phyloP scores from a whole-genome alignment of 2,113 vertebrate species.

The Nycticorax nycticorax region DNA sequence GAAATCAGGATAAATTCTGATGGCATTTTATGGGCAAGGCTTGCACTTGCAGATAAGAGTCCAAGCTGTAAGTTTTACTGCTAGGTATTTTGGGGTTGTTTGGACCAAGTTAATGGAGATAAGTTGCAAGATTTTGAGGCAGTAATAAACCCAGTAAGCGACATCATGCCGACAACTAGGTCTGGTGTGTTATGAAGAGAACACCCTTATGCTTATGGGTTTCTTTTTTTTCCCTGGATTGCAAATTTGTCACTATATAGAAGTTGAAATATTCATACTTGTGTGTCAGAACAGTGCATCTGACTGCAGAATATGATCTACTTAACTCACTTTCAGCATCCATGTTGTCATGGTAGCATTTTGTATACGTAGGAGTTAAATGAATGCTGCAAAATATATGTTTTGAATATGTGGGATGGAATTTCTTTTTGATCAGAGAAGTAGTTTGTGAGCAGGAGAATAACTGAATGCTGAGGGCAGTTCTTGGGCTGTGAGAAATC shows the following conservation, averaged over 20 bases:
- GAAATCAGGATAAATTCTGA: not conserved
- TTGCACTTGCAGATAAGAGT: not conserved
- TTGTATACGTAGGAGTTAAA: not conserved
- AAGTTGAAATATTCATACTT: not conserved
- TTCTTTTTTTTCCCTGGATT: not conserved
- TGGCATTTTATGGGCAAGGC: not conserved
- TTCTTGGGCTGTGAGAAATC: not conserved
- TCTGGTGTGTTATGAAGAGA: not conserved
- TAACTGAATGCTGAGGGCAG: not conserved
- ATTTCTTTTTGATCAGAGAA: not conserved
- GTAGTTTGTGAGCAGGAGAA: not conserved
- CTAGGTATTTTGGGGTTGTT: not conserved
- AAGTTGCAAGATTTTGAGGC: not conserved
- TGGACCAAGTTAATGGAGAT: not conserved
- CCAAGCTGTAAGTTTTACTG: not conserved
- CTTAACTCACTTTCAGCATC: not conserved
- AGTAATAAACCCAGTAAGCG: not conserved
- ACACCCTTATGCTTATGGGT: fast-evolving
- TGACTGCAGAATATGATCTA: not conserved
- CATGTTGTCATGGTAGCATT: not conserved
- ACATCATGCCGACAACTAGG: fast-evolving
- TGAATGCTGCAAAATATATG: not conserved
- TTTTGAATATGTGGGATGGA: not conserved
- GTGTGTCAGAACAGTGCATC: not conserved
- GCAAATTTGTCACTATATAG: not conserved